Base-by-base conservation (phyloP, 1,140 invertebrate species). In the Lysiphlebus fabarum region DNA sequence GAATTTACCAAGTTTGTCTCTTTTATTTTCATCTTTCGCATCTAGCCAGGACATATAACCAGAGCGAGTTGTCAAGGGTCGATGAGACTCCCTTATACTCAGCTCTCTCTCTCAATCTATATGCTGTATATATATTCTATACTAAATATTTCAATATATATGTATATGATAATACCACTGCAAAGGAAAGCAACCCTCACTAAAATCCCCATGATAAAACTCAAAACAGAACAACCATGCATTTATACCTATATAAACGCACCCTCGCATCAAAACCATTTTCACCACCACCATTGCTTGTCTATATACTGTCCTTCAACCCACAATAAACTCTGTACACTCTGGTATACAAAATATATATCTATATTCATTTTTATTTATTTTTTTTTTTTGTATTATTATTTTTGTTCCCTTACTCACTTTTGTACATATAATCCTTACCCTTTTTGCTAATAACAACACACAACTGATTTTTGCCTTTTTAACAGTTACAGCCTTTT, bases 401-500 rank as follows among this genome's bases (percentile, higher is more conserved):
- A 7, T 47, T 14, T 4, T 2, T 14, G 3, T 47, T 5, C 41
- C 56, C 43, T 7, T 12, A 45, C 56, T 56, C 45, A 17, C 1
- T 26, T 26, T 26, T 26, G 17, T 4, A 26, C 17, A 26, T 36
- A 5, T 11, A 11, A n/a, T 34, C 17, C 17, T 26, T 58, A 59
- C 67, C 63, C 65, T 62, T 62, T 61, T 58, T 67, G 67, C 67
- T 70, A 70, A 67, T 70, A 70, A 70, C 64, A 67, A 66, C 67
- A 66, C 67, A 66, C 67, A 65, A 57, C 63, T 66, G 67, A 69
- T 66, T 66, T 68, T 70, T 68, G 70, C 66, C 65, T 70, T 70
- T 72, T 72, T 66, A 72, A 70, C 70, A 68, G 67, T 63, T 26
- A 26, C 61, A 56, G 12, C 55, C 63, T 51, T 36, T 37, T 38